Conservation (phyloP, 1,140 invertebrate species). For the Euwallacea fornicatus region DNA sequence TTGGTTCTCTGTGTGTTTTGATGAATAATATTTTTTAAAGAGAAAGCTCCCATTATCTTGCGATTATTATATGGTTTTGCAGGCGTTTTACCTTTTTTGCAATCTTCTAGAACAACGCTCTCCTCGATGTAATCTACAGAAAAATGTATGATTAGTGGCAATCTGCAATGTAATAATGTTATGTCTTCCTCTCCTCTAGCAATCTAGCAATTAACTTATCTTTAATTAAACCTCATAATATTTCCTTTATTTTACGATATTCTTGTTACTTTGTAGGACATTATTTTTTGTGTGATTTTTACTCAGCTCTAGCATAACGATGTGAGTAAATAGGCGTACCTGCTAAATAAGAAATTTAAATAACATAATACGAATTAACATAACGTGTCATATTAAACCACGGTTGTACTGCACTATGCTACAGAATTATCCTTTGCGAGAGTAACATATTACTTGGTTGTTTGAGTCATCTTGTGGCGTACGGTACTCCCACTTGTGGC, state of each 20-base stretch:
- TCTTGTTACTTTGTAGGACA: not conserved
- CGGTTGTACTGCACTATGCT: not conserved
- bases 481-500: conserved; percentile 3
- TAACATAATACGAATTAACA: not conserved
- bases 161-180: not conserved
- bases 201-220: not conserved
- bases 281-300: too few species aligned
- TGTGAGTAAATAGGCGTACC: not conserved
- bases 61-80: not conserved
- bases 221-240: not conserved
- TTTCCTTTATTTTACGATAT: not conserved
- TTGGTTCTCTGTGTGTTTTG: too few species aligned
- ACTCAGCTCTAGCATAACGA: too few species aligned
- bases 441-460: not conserved
- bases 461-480: not conserved
- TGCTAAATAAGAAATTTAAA: not conserved
- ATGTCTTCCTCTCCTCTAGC: not conserved
- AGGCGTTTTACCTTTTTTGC: not conserved
- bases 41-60: too few species aligned
- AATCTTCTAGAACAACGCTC: too few species aligned
- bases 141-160: not conserved
- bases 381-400: too few species aligned
- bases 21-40: too few species aligned
- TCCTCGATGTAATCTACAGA: not conserved
- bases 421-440: not conserved